Conservation (phyloP, 2,113 vertebrate genomes). For the Rhegmatorhina hoffmannsi region DNA sequence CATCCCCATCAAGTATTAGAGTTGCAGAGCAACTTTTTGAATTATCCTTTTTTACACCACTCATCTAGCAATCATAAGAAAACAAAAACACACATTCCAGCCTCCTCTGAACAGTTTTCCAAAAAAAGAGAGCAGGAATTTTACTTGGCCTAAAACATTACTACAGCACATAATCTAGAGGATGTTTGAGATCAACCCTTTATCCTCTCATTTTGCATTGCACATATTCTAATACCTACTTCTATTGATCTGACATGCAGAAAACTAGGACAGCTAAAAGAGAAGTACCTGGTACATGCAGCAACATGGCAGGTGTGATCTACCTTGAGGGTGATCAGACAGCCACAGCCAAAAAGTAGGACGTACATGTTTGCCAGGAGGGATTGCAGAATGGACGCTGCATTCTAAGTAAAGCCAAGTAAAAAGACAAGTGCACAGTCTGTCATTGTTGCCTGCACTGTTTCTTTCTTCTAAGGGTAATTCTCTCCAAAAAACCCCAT, state of each 20-base stretch:
- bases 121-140: not conserved
- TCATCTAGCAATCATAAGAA: not conserved
- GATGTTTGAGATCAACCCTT: not conserved
- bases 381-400: not conserved
- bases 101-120: not conserved
- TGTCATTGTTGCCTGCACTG: not conserved
- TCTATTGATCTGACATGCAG: not conserved
- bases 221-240: not conserved
- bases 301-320: slow-evolving; percentile 21
- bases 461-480: not conserved
- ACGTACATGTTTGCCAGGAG: not conserved
- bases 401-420: slow-evolving; percentile 5
- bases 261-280: slow-evolving; percentile 4
- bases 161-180: not conserved
- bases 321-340: slow-evolving; percentile 45
- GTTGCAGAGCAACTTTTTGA: not conserved
- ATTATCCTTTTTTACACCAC: not conserved
- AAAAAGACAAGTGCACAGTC: not conserved
- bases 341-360: not conserved
- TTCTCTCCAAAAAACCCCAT: not conserved
- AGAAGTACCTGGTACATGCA: not conserved
- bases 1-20: not conserved
- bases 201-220: not conserved
- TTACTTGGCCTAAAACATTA: not conserved
- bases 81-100: not conserved